These are phyloP conservation scores for Synergus japonicus DNA, from an alignment of 2,888 invertebrate genomes.

Conservation along the genomic window DNA sequence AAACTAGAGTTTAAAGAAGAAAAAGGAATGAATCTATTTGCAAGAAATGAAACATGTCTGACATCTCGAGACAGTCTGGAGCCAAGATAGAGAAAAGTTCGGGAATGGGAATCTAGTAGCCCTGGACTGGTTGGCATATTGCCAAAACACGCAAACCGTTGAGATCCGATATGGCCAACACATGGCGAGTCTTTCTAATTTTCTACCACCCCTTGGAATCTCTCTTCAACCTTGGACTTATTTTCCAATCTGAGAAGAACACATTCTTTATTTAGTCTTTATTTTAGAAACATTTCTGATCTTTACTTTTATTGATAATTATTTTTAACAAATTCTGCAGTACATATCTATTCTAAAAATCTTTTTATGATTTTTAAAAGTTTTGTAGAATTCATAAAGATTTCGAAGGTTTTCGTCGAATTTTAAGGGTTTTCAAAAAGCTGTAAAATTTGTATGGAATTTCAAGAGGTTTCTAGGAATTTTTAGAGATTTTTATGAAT, in stretches of 20 bases:
- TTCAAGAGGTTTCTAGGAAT: no score
- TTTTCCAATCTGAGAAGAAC: slow-evolving; percentile 27
- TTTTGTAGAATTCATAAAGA: no score
- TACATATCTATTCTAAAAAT: no score
- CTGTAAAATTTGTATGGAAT: no score
- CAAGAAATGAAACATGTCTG: slow-evolving; percentile 39
- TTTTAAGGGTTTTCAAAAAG: no score
- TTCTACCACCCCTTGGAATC: slow-evolving; percentile 25
- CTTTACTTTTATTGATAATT: background rate
- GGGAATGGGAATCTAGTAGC: slow-evolving; percentile 29
- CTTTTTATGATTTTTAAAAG: no score
- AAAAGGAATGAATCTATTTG: slow-evolving; percentile 1
- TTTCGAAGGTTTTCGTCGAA: no score
- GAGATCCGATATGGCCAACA: slow-evolving; percentile 23
- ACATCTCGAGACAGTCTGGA: slow-evolving; percentile 38
- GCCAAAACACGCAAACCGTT: slow-evolving; percentile 39
- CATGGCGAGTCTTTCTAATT: slow-evolving; percentile 29
- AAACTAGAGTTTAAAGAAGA: background rate
- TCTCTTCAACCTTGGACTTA: slow-evolving; percentile 19
- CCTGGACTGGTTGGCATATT: slow-evolving; percentile 38
- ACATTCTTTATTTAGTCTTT: background rate
- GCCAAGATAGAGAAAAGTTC: slow-evolving; percentile 30
- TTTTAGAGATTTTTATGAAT: no score
- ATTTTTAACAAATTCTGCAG: background rate
- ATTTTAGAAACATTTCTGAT: background rate